Percentiles rank a stretch among this genome's conserved stretches.
Conservation (phyloP, 2,888 invertebrate genomes). For the Drosophila eohydei region DNA sequence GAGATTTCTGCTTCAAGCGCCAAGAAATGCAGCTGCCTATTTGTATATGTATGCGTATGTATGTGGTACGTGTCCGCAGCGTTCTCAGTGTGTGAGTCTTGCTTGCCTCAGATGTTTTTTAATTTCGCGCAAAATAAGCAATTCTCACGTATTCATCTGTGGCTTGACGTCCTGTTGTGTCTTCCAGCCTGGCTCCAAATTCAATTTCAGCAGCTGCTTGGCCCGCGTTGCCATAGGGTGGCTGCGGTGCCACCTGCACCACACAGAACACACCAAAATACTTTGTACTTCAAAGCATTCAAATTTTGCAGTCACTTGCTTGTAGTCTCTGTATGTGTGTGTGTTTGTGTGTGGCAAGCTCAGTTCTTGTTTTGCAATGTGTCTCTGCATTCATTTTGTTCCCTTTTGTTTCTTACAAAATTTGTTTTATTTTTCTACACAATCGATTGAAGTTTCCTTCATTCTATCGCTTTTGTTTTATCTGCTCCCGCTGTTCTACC, state of each 20-base stretch:
- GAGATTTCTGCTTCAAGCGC: slow-evolving; percentile 49
- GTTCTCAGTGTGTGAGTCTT: slow-evolving; percentile 5
- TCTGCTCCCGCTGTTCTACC: slow-evolving; percentile 35
- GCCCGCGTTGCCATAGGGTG: slow-evolving; percentile 70
- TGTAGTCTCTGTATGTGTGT: slow-evolving; percentile 23
- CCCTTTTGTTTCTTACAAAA: slow-evolving; percentile 55
- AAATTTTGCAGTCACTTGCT: slow-evolving; percentile 49
- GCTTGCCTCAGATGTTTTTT: slow-evolving; percentile 68
- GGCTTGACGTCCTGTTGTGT: slow-evolving; percentile 49
- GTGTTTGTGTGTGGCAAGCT: slow-evolving; percentile 29
- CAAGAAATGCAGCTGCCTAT: slow-evolving; percentile 29
- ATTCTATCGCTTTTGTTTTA: slow-evolving; percentile 27
- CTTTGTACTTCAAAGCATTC: slow-evolving; percentile 77
- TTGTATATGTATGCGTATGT: slow-evolving; percentile 7
- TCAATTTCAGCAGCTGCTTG: slow-evolving; percentile 60
- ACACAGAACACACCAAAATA: slow-evolving; percentile 39
- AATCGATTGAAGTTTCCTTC: slow-evolving; percentile 74
- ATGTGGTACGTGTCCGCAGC: slow-evolving; percentile 11
- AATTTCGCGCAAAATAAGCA: slow-evolving; percentile 75
- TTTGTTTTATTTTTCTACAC: slow-evolving; percentile 64
- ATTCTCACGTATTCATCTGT: slow-evolving; percentile 71
- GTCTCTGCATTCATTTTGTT: slow-evolving; percentile 51
- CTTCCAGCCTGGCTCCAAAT: slow-evolving; percentile 50
- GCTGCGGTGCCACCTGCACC: slow-evolving; percentile 44
- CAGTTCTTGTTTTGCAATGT: slow-evolving; percentile 33